Conservation (phyloP, 2,797 vertebrate species). For the Dallia pectoralis region DNA sequence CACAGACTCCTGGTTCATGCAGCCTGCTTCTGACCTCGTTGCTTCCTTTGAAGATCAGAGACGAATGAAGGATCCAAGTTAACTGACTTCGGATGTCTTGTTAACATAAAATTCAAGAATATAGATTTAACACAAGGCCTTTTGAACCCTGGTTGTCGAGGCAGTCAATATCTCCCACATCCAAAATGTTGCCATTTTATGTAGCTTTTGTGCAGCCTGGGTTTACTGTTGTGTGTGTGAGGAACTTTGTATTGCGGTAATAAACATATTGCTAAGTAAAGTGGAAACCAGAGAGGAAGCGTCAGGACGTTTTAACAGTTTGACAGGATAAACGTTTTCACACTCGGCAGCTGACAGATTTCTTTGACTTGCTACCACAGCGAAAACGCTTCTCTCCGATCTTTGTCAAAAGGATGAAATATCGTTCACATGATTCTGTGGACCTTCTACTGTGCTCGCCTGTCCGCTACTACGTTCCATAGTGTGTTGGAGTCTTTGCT, state of each 20-base stretch:
- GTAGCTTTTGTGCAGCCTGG: constrained; percentile 33
- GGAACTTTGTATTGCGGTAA: constrained; percentile 47
- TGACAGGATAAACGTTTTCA: constrained; percentile 20
- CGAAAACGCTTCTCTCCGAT: background rate
- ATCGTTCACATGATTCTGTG: too few species aligned
- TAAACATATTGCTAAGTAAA: constrained; percentile 59
- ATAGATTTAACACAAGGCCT: background rate
- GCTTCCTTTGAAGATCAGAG: constrained; percentile 63
- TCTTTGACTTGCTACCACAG: background rate
- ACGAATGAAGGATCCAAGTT: constrained; percentile 56
- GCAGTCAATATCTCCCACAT: constrained; percentile 33
- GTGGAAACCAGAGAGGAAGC: constrained; percentile 29
- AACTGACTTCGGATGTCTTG: constrained; percentile 23
- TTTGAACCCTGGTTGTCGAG: constrained; percentile 23
- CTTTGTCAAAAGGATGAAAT: background rate
- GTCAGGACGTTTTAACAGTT: constrained; percentile 32
- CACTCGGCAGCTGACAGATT: constrained; percentile 33
- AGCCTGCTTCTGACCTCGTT: constrained; percentile 61
- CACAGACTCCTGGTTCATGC: background rate
- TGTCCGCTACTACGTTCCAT: too few species aligned
- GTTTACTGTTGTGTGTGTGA: constrained; percentile 45
- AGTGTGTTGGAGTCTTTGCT: background rate
- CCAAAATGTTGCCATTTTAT: constrained; percentile 27
- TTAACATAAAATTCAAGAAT: background rate
- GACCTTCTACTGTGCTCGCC: background rate